Conservation (phyloP, 2,113 vertebrate species). For the Prolemur simus region DNA sequence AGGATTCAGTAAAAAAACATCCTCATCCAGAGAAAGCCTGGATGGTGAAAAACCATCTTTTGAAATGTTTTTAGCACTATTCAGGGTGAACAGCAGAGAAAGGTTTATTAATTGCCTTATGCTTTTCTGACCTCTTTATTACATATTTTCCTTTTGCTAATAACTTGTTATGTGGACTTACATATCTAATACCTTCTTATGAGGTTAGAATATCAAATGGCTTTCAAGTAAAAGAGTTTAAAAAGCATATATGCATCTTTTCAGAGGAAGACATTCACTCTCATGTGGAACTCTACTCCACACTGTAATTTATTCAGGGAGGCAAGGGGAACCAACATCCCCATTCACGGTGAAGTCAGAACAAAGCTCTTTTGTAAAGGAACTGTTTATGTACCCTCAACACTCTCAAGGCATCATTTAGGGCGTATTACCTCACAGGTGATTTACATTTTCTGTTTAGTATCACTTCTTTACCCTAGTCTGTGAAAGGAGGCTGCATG, state of each 20-base stretch:
- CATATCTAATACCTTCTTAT: neutral
- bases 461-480: slow-evolving; percentile 60
- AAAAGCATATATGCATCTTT: neutral
- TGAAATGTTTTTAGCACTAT: neutral
- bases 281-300: neutral
- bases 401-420: slow-evolving; percentile 62
- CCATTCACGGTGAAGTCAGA: neutral
- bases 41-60: neutral
- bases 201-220: neutral
- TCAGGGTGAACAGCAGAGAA: neutral
- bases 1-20: neutral
- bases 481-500: slow-evolving; percentile 57
- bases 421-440: slow-evolving; percentile 71
- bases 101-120: neutral
- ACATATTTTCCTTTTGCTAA: neutral
- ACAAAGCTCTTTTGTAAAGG: slow-evolving; percentile 73
- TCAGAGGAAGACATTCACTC: neutral
- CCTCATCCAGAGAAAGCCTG: neutral
- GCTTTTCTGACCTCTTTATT: neutral
- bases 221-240: neutral
- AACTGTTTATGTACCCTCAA: slow-evolving; percentile 66
- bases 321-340: slow-evolving; percentile 40
- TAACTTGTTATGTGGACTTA: neutral
- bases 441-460: slow-evolving; percentile 80
- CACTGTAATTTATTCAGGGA: slow-evolving; percentile 36